Conservation (phyloP, 2,888 invertebrate genomes). For the Tenthredo distinguenda region DNA sequence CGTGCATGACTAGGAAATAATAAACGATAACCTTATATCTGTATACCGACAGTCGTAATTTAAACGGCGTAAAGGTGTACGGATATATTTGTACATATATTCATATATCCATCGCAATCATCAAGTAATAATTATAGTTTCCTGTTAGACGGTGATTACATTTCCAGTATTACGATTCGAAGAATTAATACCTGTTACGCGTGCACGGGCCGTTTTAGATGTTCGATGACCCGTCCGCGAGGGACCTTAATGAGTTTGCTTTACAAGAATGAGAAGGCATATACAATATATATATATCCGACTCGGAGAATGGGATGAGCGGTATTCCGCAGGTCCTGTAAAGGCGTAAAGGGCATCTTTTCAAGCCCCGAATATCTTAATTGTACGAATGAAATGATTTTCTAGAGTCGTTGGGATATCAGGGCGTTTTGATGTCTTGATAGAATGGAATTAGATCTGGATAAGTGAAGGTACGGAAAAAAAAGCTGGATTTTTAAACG, state of each 20-base stretch:
- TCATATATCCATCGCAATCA: background rate
- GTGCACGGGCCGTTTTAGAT: background rate
- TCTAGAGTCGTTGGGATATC: background rate
- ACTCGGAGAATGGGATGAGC: background rate
- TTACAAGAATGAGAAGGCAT: background rate
- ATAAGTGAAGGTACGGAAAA: background rate
- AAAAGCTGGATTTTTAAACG: background rate
- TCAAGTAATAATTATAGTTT: background rate
- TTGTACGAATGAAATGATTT: background rate
- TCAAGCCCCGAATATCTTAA: background rate
- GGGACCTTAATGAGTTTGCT: conserved; percentile 10
- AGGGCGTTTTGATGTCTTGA: background rate
- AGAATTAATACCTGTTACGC: background rate
- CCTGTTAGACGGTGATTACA: background rate
- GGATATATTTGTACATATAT: too few relatives aligned
- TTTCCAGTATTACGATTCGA: background rate
- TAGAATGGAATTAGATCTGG: too few relatives aligned
- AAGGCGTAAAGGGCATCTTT: background rate
- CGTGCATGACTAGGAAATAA: background rate
- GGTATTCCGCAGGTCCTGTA: background rate
- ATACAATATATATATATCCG: background rate
- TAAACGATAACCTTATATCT: too few relatives aligned
- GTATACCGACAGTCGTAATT: too few relatives aligned
- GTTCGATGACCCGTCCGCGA: background rate
- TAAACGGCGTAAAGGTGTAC: too few relatives aligned